Conservation (phyloP, 1,140 invertebrate genomes). For the Drosophila sturtevanti region DNA sequence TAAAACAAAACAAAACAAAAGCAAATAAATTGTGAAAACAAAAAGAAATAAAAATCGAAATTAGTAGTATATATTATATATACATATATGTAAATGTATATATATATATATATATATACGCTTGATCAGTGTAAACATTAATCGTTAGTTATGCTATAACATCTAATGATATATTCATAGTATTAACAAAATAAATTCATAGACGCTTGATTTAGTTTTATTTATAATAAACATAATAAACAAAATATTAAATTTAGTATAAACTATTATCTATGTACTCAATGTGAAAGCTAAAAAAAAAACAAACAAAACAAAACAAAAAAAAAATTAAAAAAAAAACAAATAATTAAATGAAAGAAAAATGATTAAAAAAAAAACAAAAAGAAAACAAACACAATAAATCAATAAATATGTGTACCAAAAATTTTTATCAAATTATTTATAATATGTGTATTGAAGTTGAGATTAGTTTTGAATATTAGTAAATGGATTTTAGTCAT, state of each 20-base stretch:
- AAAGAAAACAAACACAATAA: conserved; percentile 54
- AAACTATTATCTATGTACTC: conserved; percentile 53
- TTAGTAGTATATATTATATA: not conserved
- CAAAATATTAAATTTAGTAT: conserved; percentile 27
- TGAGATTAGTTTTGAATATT: not conserved
- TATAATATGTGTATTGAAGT: not conserved
- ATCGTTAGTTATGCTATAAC: conserved; percentile 65
- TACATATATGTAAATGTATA: conserved; percentile 25
- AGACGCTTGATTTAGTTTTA: conserved; percentile 78
- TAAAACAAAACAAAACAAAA: conserved; percentile 38
- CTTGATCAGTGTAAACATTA: conserved; percentile 57
- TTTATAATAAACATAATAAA: conserved; percentile 54
- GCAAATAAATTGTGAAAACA: too few relatives aligned
- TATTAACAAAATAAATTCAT: conserved; percentile 75
- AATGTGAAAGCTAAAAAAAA: conserved; percentile 56
- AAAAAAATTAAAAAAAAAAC: conserved; percentile 51
- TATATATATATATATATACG: conserved; percentile 27
- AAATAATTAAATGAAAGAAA: conserved; percentile 46
- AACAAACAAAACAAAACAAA: conserved; percentile 26
- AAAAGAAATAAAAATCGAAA: conserved; percentile 14
- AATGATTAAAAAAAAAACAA: conserved; percentile 24
- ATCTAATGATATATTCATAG: conserved; percentile 66
- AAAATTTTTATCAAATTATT: conserved; percentile 10
- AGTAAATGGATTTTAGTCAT: too few relatives aligned
- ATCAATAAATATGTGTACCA: conserved; percentile 70